Evolutionary conservation across 2,888 invertebrate genomes (phyloP).

Genomic region (Drosophila austrosaltans): DNA sequence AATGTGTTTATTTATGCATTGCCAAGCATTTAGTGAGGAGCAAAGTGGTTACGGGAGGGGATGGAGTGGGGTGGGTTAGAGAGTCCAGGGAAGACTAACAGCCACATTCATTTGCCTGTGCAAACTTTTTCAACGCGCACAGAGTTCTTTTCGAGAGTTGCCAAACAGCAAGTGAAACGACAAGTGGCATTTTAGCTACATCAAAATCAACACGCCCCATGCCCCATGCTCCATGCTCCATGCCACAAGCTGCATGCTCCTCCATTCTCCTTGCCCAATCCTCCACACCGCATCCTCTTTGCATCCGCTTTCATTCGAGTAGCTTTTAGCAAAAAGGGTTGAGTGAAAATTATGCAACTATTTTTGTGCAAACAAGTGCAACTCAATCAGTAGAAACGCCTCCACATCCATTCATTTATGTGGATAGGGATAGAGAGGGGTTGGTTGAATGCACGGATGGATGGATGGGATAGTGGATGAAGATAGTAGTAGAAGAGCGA

Average conservation of each 20-base stretch:
- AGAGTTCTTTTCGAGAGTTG: conserved; percentile 48
- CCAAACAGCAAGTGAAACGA: conserved; percentile 49
- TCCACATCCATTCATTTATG: conserved; percentile 22
- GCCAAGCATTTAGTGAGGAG: conserved; percentile 59
- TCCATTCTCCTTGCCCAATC: neutral
- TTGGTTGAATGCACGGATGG: too few relatives aligned
- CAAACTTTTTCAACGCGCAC: conserved; percentile 72
- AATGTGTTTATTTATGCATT: conserved; percentile 75
- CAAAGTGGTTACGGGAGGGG: neutral
- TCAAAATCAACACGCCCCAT: conserved; percentile 66
- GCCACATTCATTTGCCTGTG: conserved; percentile 70
- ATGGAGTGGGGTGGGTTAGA: neutral
- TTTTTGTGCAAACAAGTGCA: conserved; percentile 66
- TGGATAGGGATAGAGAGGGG: neutral
- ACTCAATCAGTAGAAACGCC: conserved; percentile 45
- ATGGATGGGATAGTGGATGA: neutral
- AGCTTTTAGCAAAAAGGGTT: conserved; percentile 60
- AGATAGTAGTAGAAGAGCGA: neutral
- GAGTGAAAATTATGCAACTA: conserved; percentile 68
- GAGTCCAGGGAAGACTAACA: conserved; percentile 21
- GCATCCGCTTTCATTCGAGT: conserved; percentile 43
- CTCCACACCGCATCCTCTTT: neutral
- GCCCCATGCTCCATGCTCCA: neutral
- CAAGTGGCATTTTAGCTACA: conserved; percentile 76
- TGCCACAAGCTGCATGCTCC: conserved; percentile 39